These are phyloP conservation scores for Ctenodactylus gundi DNA, from an alignment of 2,113 vertebrate genomes.

Conservation along the genomic window DNA sequence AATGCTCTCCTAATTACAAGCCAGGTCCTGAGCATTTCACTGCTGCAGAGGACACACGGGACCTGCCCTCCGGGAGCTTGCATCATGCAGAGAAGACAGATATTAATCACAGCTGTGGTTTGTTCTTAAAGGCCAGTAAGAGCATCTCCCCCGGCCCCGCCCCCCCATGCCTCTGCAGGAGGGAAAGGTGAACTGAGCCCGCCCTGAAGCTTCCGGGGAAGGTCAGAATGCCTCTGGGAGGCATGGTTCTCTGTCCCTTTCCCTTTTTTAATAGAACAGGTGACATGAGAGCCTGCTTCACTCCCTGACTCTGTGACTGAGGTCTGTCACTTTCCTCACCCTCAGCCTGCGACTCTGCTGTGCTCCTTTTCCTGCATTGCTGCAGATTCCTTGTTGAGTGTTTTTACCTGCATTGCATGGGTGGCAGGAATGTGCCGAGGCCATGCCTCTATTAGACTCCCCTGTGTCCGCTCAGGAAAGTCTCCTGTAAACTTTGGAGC, in stretches of 20 bases:
- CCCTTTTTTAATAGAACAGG: neutral
- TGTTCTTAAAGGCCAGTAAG: neutral
- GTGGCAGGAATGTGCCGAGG: fast-evolving
- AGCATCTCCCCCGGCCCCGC: no score
- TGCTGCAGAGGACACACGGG: neutral
- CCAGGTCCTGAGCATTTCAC: neutral
- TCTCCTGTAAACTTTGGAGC: neutral
- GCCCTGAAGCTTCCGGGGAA: neutral
- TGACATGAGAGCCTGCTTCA: neutral
- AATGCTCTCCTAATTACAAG: neutral
- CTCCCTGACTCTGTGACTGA: neutral
- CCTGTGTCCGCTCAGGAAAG: neutral
- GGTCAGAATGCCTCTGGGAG: neutral
- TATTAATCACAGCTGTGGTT: fast-evolving
- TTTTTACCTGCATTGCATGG: neutral
- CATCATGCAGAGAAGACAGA: neutral
- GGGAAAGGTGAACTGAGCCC: neutral
- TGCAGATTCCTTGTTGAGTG: neutral
- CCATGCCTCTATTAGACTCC: fast-evolving
- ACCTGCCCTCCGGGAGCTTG: neutral
- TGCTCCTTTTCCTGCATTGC: neutral
- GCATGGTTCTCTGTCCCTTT: neutral
- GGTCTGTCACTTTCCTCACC: neutral
- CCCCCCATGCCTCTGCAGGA: neutral
- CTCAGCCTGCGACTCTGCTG: neutral